Percentiles rank a stretch among this genome's conserved stretches.
Evolutionary conservation across 2,113 vertebrate species (phyloP).

Genomic region (Upupa epops): DNA sequence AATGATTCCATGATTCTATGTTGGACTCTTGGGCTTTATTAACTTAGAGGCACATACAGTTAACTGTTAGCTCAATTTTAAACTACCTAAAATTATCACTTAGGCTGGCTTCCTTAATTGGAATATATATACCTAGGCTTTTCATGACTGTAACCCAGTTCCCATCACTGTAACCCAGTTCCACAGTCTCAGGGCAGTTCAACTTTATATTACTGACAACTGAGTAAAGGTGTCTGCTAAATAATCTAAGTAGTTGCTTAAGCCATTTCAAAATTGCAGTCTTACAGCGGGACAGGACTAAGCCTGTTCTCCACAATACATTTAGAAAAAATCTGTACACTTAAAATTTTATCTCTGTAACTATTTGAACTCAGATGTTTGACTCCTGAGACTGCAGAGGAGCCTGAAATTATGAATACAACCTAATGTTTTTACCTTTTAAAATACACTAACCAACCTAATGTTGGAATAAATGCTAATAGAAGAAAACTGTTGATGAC

Average conservation of each 20-base stretch:
- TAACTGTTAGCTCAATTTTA: not conserved
- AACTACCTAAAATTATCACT: not conserved
- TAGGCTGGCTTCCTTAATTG: not conserved
- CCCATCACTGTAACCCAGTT: not conserved
- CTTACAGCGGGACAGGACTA: not conserved
- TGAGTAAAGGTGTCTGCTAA: not conserved
- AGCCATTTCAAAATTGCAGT: not conserved
- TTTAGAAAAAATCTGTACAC: not conserved
- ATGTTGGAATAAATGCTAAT: not conserved
- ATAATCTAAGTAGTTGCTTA: not conserved
- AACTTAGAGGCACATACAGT: not conserved
- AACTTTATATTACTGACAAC: not conserved
- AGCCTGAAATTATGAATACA: not conserved
- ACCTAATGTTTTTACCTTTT: not conserved
- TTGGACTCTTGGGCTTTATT: accelerated
- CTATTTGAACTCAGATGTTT: not conserved
- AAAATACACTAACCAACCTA: not conserved
- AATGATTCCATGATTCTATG: no score
- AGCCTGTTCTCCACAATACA: not conserved
- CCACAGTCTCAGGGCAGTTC: not conserved
- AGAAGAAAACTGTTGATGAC: not conserved
- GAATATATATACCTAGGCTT: not conserved
- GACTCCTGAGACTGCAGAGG: no score
- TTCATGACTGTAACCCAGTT: not conserved
- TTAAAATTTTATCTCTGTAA: not conserved